Base-by-base conservation (phyloP, 35 echinoderm and acorn worm species). In the Apostichopus japonicus region DNA sequence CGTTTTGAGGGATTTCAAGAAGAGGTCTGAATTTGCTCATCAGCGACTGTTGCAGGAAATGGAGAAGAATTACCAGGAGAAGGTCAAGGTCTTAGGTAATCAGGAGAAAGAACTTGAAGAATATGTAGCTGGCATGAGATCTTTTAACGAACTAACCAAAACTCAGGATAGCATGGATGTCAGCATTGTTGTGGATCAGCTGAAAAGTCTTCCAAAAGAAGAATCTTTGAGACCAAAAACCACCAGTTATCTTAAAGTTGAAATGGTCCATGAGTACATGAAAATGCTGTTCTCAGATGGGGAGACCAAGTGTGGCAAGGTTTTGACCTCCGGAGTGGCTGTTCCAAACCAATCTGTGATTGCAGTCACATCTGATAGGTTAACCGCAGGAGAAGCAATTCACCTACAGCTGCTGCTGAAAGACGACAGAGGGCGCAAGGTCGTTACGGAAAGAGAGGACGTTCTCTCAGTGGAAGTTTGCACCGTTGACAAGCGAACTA, bases 21-120 rank as follows among this genome's bases (percentile, higher is more conserved):
- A 25, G 1, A 89, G 67, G 33, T 89, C 72, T 89, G 67, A 89
- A 89, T 65, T 75, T 59, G 86, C 86, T 24, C 19, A 89, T 19
- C 33, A 72, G 10, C 33, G 24, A 14, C 11, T 89, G 56, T 5
- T 72, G 44, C 56, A 54, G 14, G 27, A 67, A 65, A 5, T 89
- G 24, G 52, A 72, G 17, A 72, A 89, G 9, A 89, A 15, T 1
- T 67, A 65, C 11, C 23, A 89, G 23, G 86, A 89, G 52, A 89
- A 89, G 22, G 56, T 23, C 0, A 75, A 71, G 44, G 63, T 17
- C 23, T 51, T 89, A 24, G 15, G 44, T 5, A 5, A 14, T 13
- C 86, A 89, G 63, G 22, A 72, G 86, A 72, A 16, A n/a, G 86
- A 89, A 16, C 65, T 72, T 15, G 16, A 19, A 67, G 21, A 17